phyloP scores from a whole-genome alignment of 2,797 vertebrate genomes.

The Margarornis squamiger region DNA sequence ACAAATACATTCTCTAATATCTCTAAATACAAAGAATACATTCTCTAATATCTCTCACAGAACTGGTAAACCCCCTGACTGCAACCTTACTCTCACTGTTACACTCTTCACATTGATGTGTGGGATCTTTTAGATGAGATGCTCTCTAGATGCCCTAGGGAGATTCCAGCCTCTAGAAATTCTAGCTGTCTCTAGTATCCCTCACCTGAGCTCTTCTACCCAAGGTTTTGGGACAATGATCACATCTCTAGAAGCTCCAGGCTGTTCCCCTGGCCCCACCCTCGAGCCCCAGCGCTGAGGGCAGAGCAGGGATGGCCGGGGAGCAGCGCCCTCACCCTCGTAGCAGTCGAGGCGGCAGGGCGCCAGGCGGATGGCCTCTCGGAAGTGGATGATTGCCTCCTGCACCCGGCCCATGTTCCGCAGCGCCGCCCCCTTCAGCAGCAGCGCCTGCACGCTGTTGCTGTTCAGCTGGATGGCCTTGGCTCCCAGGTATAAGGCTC shows the following conservation, averaged over 20 bases:
- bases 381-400: constrained; percentile 97
- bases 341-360: constrained; percentile 97
- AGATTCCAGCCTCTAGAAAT: neutral
- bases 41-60: no score
- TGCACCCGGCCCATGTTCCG: constrained; percentile 97
- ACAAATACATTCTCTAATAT: no score
- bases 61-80: neutral
- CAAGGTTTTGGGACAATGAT: rapidly evolving
- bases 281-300: no score
- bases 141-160: neutral
- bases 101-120: neutral
- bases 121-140: neutral
- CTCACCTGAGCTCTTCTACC: neutral
- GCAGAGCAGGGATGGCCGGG: no score
- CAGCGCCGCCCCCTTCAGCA: constrained; percentile 94
- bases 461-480: constrained; percentile 99
- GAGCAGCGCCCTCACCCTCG: constrained; percentile 78
- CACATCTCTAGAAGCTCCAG: neutral
- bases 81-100: neutral
- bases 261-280: neutral
- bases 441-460: constrained; percentile 94
- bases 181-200: neutral
- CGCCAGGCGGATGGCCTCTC: constrained; percentile 93
- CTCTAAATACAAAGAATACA: no score
- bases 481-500: constrained; percentile 94